Evolutionary conservation across 2,113 vertebrate genomes (phyloP), one percentile per base, ranked within the genome.

Genomic region (Hippotragus niger): DNA sequence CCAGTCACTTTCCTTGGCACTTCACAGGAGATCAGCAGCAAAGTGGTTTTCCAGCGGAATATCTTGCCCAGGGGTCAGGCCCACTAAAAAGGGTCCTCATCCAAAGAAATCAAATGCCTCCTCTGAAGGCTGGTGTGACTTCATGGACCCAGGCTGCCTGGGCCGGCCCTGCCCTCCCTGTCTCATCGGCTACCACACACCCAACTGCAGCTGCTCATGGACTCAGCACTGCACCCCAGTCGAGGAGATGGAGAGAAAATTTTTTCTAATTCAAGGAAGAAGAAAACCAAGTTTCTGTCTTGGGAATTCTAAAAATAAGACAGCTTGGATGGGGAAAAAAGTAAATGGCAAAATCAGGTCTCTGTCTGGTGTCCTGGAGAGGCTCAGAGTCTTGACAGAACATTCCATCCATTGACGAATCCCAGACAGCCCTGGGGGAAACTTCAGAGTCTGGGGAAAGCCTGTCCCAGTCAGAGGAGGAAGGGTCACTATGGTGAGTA

Each of bases 271-370:
- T 21, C 87, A 84, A 97, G 5, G 45, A 95, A 97, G 15, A 94
- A 36, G 53, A 97, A 95, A 97, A 97, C 74, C 84, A 92, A 96
- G 50, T 10, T 55, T 43, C 53, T 95, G 86, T 52, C 67, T 21
- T 71, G 57, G 67, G 88, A 52, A 95, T 31, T 81, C 55, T 90
- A 36, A 74, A 92, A 76, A 21, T 33, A 67, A 11, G 25, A 1
- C 33, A 78, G 62, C 82, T 19, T 47, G n/a, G 40, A 84, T 40
- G 50, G 47, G 43, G 15, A 7, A 53, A 58, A 85, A 52, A 92
- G 17, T 36, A 81, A 78, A 80, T 17, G 83, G 33, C n/a, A 88
- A 84, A 83, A 76, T 52, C 78, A 88, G 57, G 53, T 16, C 10
- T 58, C 87, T 50, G 64, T n/a, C 60, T 76, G 21, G 81, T 84